Base-by-base conservation (phyloP, 2,113 vertebrate species). In the Platanista minor region DNA sequence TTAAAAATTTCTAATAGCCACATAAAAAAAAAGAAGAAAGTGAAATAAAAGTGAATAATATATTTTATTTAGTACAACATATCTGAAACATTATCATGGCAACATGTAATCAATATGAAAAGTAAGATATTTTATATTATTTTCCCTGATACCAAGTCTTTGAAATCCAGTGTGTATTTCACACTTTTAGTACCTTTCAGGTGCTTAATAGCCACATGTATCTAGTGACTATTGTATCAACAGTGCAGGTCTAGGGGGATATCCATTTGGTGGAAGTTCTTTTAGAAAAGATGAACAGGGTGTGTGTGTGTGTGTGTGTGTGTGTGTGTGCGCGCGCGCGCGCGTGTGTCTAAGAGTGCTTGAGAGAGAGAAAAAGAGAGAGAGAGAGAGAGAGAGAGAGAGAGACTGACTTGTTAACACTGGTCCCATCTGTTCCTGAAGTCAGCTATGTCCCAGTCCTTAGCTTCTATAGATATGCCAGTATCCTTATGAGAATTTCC, bases 11-110 rank as follows among this genome's bases (percentile, higher is more conserved):
- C 36, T 69, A 59, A 39, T n/a, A 80, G 69, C 59, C 86, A 83
- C 64, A 61, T 74, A n/a, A 89, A 74, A 82, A 84, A 41, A 78
- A 84, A 59, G 27, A 64, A 89, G 80, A 64, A 81, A n/a, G 20
- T 49, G 9, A 91, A 93, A 96, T 74, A 93, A 77, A 91, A 61
- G 31, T 61, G 64, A 89, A 90, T 31, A 78, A 81, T 74, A 36
- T 52, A 64, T 96, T 90, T 90, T 54, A 43, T 39, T 77, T 85
- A 94, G 46, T 14, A 66, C 27, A 91, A 15, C 20, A 57, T 29
- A 31, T 21, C 66, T 25, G 62, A 85, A 90, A 39, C 49, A 86
- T 59, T 83, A 83, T 74, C 36, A 66, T 23, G 72, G 77, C 23
- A 54, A 74, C 27, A 64, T 52, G n/a, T 43, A 74, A 83, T 87